Evolutionary conservation across 2,797 vertebrate species (phyloP).

Genomic region (Odontamblyopus rebecca): DNA sequence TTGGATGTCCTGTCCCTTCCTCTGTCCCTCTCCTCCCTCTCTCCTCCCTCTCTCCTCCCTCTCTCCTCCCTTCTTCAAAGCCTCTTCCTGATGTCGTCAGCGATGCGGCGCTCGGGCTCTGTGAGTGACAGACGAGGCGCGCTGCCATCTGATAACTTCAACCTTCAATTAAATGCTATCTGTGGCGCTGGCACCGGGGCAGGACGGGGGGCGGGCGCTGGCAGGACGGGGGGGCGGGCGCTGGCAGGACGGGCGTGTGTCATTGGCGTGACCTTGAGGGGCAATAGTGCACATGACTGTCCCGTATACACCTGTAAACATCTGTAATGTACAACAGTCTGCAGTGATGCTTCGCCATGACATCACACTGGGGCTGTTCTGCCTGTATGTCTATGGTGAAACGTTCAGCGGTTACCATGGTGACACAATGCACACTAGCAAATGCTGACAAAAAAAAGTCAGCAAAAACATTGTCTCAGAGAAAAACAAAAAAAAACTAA

Average conservation of each 20-base stretch:
- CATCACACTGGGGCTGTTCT: too few relatives aligned
- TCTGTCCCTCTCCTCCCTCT: conserved; percentile 18
- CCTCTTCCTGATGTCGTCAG: conserved; percentile 62
- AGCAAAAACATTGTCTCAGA: too few relatives aligned
- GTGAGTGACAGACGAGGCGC: conserved; percentile 72
- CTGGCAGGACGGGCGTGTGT: conserved; percentile 30
- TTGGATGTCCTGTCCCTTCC: conserved; percentile 47
- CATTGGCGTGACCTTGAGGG: conserved; percentile 74
- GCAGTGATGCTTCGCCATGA: too few relatives aligned
- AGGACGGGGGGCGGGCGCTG: too few relatives aligned
- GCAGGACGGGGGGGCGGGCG: too few relatives aligned
- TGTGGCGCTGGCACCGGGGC: conserved; percentile 48
- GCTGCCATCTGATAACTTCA: conserved; percentile 74
- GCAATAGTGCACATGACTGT: conserved; percentile 54
- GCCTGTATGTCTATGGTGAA: too few relatives aligned
- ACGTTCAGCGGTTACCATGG: too few relatives aligned
- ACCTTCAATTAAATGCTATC: conserved; percentile 77
- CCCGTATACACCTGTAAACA: conserved; percentile 9
- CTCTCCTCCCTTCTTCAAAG: conserved; percentile 50
- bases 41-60: too few relatives aligned
- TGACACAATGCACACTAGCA: too few relatives aligned
- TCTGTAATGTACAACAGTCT: too few relatives aligned
- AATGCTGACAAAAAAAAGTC: too few relatives aligned
- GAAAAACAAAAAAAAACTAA: too few relatives aligned
- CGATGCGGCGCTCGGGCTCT: conserved; percentile 50